These are phyloP conservation scores for Amphipyra tragopoginis DNA, from an alignment of 2,888 invertebrate species.

Conservation along the genomic window DNA sequence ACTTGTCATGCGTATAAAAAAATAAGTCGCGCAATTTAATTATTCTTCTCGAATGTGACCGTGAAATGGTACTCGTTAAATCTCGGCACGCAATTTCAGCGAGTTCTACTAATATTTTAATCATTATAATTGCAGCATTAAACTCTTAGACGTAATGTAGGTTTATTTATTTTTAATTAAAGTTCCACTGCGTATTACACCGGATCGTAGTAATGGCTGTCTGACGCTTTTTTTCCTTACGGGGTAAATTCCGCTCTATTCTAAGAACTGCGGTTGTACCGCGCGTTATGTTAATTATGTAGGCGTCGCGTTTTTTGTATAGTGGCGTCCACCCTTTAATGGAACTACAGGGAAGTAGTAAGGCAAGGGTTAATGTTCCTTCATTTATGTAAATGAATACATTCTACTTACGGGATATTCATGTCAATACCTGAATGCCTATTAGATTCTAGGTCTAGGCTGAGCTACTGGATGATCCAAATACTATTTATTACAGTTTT, in stretches of 20 bases:
- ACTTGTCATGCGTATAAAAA: slow-evolving; percentile 9
- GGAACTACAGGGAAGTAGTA: not conserved
- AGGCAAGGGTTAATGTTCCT: not conserved
- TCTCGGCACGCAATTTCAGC: slow-evolving; percentile 2
- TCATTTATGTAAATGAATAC: not conserved
- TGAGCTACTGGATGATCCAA: too few species aligned
- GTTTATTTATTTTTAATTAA: slow-evolving; percentile 42
- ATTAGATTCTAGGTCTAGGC: not conserved
- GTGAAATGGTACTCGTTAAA: not conserved
- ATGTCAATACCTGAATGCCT: not conserved
- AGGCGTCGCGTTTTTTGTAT: slow-evolving; percentile 23
- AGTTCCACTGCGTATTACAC: slow-evolving; percentile 25
- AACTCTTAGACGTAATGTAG: slow-evolving; percentile 1
- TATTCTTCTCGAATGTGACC: slow-evolving; percentile 27
- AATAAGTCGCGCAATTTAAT: not conserved
- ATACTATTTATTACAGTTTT: too few species aligned
- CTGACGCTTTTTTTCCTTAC: slow-evolving; percentile 27
- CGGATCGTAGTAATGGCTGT: slow-evolving; percentile 12
- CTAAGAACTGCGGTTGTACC: slow-evolving; percentile 17
- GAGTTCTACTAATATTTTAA: slow-evolving; percentile 10
- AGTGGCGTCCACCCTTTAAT: slow-evolving; percentile 10
- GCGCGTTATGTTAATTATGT: slow-evolving; percentile 17
- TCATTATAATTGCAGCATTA: slow-evolving; percentile 6
- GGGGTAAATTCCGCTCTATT: slow-evolving; percentile 43
- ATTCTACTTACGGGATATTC: not conserved